Evolutionary conservation across 2,888 invertebrate species (phyloP).

Genomic region (Sarcophaga subvicina): DNA sequence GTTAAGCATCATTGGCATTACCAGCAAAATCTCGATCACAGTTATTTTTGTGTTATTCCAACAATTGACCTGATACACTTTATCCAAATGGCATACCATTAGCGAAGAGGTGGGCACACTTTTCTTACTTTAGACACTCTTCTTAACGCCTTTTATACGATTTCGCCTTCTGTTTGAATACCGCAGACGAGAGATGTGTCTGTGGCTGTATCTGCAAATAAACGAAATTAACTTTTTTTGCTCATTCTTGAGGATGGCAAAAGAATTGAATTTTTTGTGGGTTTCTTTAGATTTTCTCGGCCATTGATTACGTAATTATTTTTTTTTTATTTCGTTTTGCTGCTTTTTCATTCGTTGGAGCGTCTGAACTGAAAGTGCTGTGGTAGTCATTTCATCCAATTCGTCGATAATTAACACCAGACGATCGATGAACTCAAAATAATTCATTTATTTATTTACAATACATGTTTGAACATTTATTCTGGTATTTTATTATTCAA

Average conservation of each 20-base stretch:
- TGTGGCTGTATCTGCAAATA: neutral
- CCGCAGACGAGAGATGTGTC: too few species aligned
- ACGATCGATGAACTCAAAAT: neutral
- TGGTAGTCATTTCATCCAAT: neutral
- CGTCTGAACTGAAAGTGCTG: neutral
- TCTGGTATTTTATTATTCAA: constrained; percentile 5
- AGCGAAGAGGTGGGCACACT: neutral
- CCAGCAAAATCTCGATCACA: neutral
- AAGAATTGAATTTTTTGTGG: neutral
- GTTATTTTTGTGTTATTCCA: neutral
- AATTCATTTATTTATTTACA: neutral
- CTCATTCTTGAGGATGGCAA: neutral
- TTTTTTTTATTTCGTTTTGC: neutral
- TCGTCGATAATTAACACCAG: constrained; percentile 15
- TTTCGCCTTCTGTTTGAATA: neutral
- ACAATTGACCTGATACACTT: neutral
- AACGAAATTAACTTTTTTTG: neutral
- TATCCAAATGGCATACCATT: neutral
- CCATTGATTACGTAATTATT: constrained; percentile 3
- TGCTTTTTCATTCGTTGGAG: neutral
- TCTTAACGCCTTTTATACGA: neutral
- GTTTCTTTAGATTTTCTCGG: too few species aligned
- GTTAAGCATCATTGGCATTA: constrained; percentile 1
- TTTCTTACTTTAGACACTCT: neutral
- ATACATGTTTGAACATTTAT: neutral